Conservation (phyloP, 2,797 vertebrate species). For the Thaleichthys pacificus region DNA sequence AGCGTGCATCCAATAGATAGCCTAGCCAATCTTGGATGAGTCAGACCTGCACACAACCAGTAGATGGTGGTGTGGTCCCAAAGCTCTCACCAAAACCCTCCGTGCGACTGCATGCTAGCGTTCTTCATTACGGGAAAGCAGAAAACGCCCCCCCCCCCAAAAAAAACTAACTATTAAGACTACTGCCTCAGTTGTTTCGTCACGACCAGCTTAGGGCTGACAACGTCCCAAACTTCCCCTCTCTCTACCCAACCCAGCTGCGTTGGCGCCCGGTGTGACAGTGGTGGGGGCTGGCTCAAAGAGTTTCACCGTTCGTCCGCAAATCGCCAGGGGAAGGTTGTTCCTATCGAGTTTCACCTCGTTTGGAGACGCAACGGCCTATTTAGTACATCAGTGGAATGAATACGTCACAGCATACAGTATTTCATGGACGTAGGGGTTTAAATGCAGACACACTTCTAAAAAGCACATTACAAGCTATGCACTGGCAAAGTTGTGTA, state of each 20-base stretch:
- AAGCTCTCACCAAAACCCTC: not conserved
- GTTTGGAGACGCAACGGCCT: too few relatives aligned
- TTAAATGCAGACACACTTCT: not conserved
- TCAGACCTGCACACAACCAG: conserved; percentile 31
- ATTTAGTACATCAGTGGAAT: too few relatives aligned
- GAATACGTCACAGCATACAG: too few relatives aligned
- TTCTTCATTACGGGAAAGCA: not conserved
- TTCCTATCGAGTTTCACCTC: too few relatives aligned
- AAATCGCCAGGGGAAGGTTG: too few relatives aligned
- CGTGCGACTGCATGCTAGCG: not conserved
- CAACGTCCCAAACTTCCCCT: conserved; percentile 2
- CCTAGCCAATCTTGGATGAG: not conserved
- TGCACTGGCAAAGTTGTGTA: not conserved
- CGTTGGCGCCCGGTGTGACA: not conserved
- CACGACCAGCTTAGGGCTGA: conserved; percentile 30
- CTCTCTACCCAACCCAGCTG: not conserved
- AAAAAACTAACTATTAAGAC: conserved; percentile 1
- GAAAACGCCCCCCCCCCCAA: not conserved
- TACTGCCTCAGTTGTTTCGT: conserved; percentile 1
- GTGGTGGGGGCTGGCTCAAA: not conserved
- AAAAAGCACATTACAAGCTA: too few relatives aligned
- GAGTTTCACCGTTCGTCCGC: too few relatives aligned
- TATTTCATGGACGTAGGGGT: too few relatives aligned
- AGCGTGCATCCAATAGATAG: not conserved
- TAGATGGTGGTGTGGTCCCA: conserved; percentile 62